phyloP scores from a whole-genome alignment of 2,113 vertebrate genomes.

The Solea solea region DNA sequence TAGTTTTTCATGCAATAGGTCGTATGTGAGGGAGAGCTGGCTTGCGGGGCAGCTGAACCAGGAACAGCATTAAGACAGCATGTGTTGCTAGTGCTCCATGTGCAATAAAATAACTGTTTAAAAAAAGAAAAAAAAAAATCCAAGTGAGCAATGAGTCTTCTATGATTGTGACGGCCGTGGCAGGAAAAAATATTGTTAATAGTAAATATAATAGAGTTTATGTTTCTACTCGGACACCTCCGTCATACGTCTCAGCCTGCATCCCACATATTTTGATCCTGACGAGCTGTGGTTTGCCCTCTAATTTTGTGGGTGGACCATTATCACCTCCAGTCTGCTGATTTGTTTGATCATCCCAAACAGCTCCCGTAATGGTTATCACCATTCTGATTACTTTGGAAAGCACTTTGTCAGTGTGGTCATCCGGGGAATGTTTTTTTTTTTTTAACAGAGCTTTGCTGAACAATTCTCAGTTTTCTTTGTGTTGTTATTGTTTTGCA shows the following conservation, averaged over 20 bases:
- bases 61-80: too few species aligned
- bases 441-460: background rate
- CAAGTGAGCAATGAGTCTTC: too few species aligned
- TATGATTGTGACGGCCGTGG: too few species aligned
- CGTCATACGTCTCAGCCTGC: too few species aligned
- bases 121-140: too few species aligned
- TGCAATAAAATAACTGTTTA: too few species aligned
- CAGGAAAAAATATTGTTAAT: too few species aligned
- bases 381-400: background rate
- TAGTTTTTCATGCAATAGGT: too few species aligned
- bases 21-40: too few species aligned
- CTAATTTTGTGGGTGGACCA: background rate
- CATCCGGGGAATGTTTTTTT: background rate
- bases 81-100: too few species aligned
- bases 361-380: background rate
- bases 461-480: background rate
- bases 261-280: background rate
- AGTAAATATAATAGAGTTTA: background rate
- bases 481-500: background rate
- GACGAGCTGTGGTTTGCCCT: background rate
- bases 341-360: conserved; percentile 10
- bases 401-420: background rate
- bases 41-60: too few species aligned
- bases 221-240: background rate
- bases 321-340: background rate